Evolutionary conservation across 1,140 invertebrate genomes (phyloP), one percentile per base, ranked within the genome.

Genomic region (Stegodyphus mimosarum): DNA sequence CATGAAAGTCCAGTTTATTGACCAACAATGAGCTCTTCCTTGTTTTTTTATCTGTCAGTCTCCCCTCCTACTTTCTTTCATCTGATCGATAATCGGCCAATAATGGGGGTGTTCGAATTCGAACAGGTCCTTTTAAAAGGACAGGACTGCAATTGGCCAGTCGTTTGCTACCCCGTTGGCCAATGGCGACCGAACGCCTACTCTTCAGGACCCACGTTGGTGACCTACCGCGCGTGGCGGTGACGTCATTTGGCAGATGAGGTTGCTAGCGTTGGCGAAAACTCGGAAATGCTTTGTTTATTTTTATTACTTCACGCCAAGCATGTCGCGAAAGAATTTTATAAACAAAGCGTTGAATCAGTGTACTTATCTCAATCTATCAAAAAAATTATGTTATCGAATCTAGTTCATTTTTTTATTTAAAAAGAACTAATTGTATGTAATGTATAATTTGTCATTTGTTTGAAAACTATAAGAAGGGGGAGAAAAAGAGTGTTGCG

Each of bases 171-270:
- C 77, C 78, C 60, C 52, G 48, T 78, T 51, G 69, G 83, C 83
- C 83, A 86, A 86, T 86, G 75, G 81, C 63, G 81, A 76, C 48
- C 52, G 72, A n/a, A 86, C 83, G 83, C 83, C 83, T 78, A 86
- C 83, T 84, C 64, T 63, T 78, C 63, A 53, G 71, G 81, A 75
- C 81, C 64, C 13, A 74, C 73, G 72, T 84, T 84, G 72, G 74
- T 86, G 83, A 86, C 83, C 83, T 73, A 78, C 55, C 18, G 83
- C 74, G 83, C 75, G 83, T 86, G 67, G 83, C 66, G 67, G 33
- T 86, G 74, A 86, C 83, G 75, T 86, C 83, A 86, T 11, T 15
- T 72, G 7, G 6, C 0, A 17, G 51, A 7, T 9, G 18, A 48
- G 72, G 48, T 77, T 63, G 33, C 73, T 33, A 70, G 6, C 78